Evolutionary conservation across 1,140 invertebrate species (phyloP).

Genomic region (Chionoecetes opilio): DNA sequence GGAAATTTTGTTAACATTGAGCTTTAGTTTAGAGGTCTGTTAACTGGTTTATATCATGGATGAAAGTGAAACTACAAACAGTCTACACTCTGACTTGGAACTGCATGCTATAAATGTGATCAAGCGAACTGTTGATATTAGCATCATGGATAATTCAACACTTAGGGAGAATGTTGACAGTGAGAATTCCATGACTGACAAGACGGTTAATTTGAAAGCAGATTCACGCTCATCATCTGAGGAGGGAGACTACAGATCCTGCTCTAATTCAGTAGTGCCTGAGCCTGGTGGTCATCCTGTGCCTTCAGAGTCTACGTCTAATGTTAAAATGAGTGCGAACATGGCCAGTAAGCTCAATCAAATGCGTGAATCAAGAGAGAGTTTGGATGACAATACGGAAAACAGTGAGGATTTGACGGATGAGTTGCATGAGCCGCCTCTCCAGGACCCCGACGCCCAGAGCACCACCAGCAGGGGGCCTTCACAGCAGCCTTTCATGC

Average conservation of each 20-base stretch:
- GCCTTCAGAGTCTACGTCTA: constrained; percentile 27
- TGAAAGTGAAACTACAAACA: not conserved
- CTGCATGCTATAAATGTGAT: not conserved
- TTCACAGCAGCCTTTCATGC: constrained; percentile 54
- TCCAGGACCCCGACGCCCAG: not conserved
- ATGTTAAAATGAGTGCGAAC: constrained; percentile 75
- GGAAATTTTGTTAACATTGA: too few species aligned
- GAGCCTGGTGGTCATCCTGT: not conserved
- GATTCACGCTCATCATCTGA: constrained; percentile 58
- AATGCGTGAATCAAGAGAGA: constrained; percentile 53
- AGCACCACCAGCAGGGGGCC: not conserved
- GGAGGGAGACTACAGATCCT: constrained; percentile 69
- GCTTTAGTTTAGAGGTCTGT: not conserved
- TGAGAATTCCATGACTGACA: not conserved
- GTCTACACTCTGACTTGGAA: not conserved
- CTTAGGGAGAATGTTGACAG: not conserved
- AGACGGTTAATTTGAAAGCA: constrained; percentile 1
- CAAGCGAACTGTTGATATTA: not conserved
- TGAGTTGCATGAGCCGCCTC: not conserved
- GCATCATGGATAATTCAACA: not conserved
- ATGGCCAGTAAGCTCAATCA: constrained; percentile 67
- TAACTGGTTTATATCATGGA: not conserved
- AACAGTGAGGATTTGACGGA: constrained; percentile 59
- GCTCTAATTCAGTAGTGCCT: constrained; percentile 59
- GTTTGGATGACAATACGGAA: constrained; percentile 29